Evolutionary conservation across 2,888 invertebrate species (phyloP).

Genomic region (Drosophila kambysellisi): DNA sequence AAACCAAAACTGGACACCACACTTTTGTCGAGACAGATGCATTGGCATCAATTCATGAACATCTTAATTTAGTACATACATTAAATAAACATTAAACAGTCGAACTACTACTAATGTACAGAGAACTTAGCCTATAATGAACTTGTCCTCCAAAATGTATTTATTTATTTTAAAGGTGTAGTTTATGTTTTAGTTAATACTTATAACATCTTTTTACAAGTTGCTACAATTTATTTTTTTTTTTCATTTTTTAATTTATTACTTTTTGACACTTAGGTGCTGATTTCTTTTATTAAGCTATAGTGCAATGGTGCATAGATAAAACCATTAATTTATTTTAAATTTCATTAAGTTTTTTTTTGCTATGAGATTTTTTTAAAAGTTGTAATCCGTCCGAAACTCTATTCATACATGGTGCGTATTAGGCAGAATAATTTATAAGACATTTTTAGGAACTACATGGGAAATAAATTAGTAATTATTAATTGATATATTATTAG

Average conservation of each 20-base stretch:
- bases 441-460: constrained; percentile 67
- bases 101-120: background rate
- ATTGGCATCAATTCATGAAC: constrained; percentile 53
- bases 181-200: background rate
- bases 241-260: background rate
- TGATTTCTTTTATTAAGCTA: background rate
- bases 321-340: background rate
- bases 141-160: background rate
- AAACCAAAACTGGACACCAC: background rate
- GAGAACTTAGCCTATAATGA: background rate
- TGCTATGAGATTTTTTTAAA: background rate
- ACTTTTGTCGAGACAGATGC: constrained; percentile 16
- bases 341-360: background rate
- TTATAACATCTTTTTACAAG: background rate
- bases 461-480: background rate
- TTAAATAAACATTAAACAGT: background rate
- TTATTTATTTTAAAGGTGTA: background rate
- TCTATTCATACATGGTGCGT: constrained; percentile 72
- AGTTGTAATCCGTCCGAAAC: background rate
- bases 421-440: constrained; percentile 72
- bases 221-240: background rate
- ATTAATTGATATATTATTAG: no score
- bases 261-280: background rate
- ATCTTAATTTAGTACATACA: background rate
- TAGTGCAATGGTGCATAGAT: background rate